These are phyloP conservation scores for Psephotus haematonotus DNA, from an alignment of 2,113 vertebrate genomes.

Conservation along the genomic window DNA sequence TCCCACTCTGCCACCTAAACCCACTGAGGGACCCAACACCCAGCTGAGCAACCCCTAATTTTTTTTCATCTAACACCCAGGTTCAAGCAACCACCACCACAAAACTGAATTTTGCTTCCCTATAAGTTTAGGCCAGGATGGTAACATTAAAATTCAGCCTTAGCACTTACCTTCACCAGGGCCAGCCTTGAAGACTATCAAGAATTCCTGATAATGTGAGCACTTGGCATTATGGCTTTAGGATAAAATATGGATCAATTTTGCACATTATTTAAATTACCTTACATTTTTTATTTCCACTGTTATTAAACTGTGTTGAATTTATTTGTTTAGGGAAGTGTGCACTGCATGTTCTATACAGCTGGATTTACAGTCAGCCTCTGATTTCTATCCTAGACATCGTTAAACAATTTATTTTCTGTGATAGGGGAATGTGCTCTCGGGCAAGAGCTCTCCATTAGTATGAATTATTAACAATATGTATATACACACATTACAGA, in stretches of 20 bases:
- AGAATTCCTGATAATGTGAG: background rate
- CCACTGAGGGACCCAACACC: background rate
- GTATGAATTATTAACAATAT: conserved; percentile 61
- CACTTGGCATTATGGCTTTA: background rate
- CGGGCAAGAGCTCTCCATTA: conserved; percentile 40
- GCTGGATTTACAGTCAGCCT: conserved; percentile 13
- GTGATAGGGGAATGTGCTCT: conserved; percentile 26
- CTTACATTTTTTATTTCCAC: background rate
- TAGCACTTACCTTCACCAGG: background rate
- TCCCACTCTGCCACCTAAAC: background rate
- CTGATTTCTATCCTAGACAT: conserved; percentile 18
- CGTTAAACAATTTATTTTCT: conserved; percentile 58
- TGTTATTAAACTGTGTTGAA: conserved; percentile 25
- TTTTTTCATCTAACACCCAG: background rate
- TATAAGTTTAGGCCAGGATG: background rate
- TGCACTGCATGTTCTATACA: background rate
- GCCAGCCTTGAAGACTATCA: background rate
- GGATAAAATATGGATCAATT: background rate
- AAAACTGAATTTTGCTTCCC: background rate
- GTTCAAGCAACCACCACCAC: background rate
- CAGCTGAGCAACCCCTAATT: background rate
- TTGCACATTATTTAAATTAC: conserved; percentile 20
- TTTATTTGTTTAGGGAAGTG: conserved; percentile 41
- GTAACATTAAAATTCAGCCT: background rate
- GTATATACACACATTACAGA: conserved; percentile 46